Evolutionary conservation across 2,113 vertebrate genomes (phyloP).

Genomic region (Prunella fulvescens): DNA sequence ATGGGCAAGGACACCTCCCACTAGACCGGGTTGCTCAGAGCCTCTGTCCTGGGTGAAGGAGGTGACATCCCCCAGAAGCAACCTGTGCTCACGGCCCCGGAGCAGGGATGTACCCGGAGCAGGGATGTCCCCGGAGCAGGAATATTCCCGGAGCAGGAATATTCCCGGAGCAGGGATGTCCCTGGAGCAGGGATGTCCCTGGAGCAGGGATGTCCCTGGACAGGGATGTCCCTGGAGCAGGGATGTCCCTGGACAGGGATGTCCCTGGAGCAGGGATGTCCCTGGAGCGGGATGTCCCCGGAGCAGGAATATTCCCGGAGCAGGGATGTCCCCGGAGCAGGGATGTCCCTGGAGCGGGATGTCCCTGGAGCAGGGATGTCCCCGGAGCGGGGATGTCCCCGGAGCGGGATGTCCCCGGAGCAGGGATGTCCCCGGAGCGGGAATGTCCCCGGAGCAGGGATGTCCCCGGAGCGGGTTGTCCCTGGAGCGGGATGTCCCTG

Average conservation of each 20-base stretch:
- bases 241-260: no score
- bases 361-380: no score
- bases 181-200: background rate
- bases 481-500: background rate
- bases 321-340: background rate
- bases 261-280: no score
- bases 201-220: no score
- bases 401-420: no score
- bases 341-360: background rate
- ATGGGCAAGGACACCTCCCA: background rate
- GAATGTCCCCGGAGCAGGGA: background rate
- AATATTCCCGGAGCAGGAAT: no score
- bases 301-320: no score
- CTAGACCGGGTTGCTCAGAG: accelerated
- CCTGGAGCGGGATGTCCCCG: no score
- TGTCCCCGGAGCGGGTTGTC: background rate
- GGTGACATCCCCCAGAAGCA: background rate
- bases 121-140: no score
- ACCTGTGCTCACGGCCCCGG: background rate
- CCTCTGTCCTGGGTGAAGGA: background rate
- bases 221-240: background rate
- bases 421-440: background rate
- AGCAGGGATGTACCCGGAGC: accelerated
- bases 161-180: background rate
- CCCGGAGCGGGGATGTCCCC: no score